These are phyloP conservation scores for Colistium nudipinnis DNA, from an alignment of 2,113 vertebrate genomes.

Conservation along the genomic window DNA sequence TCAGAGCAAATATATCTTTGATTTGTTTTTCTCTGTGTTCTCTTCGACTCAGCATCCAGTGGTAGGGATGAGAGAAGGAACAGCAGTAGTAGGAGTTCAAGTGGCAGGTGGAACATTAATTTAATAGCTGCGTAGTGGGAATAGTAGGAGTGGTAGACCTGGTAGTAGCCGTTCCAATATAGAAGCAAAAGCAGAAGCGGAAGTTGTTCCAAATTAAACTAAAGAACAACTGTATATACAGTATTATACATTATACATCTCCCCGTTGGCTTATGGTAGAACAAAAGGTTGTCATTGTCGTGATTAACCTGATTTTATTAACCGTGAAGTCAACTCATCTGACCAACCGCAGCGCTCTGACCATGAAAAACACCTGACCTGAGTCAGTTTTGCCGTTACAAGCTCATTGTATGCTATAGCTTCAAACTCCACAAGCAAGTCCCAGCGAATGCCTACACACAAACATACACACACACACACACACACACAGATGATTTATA, in stretches of 20 bases:
- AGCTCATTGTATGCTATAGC: constrained; percentile 1
- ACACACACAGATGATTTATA: constrained; percentile 20
- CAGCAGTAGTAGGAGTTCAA: constrained; percentile 11
- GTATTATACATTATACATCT: no score
- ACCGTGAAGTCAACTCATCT: constrained; percentile 35
- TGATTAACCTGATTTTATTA: constrained; percentile 47
- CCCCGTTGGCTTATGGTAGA: background rate
- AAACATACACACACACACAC: background rate
- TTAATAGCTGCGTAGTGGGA: background rate
- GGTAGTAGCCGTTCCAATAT: background rate
- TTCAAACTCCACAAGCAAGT: background rate
- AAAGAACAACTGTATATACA: no score
- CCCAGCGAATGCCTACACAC: no score
- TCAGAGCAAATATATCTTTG: background rate
- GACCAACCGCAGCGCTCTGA: constrained; percentile 23
- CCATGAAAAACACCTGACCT: constrained; percentile 39
- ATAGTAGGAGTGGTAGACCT: background rate
- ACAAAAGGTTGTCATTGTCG: constrained; percentile 15
- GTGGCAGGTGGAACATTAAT: background rate
- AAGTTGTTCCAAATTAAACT: background rate
- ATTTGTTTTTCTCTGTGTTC: background rate
- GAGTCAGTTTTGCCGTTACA: constrained; percentile 39
- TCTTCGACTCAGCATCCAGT: background rate
- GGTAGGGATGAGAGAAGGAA: background rate
- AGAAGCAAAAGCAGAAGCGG: background rate